Evolutionary conservation across 2,797 vertebrate genomes (phyloP), one percentile per base, ranked within the genome.

Genomic region (Acipenser transmontanus): DNA sequence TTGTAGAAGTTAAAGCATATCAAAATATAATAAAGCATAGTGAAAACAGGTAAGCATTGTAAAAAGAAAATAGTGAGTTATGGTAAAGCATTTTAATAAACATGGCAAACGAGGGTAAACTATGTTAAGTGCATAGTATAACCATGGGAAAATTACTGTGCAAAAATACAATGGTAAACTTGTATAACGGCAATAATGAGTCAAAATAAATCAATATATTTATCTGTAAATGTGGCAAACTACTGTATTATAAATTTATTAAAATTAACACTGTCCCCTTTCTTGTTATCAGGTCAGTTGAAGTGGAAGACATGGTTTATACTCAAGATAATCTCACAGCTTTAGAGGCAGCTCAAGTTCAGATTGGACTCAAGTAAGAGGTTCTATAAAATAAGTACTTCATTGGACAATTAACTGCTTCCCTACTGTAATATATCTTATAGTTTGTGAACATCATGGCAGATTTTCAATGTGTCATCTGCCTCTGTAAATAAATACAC

Each of bases 291-390:
- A 92, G 90, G 71, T 79, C 89, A 70, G 82, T 78, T 73, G 89
- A 87, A 70, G 77, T 66, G 0, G 88, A 90, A 70, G 90, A 91
- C 11, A 1, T 47, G 14, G 34, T 76, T 0, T 89, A 77, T 51
- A 66, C 73, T 47, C 89, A 91, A 74, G 87, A 89, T 50, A 88
- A 89, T 8, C 6, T 62, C 6, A 17, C 77, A 7, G 0, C 65
- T 13, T 52, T 80, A 52, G 88, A 89, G 66, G 74, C 84, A n/a
- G 83, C 85, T 73, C 88, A 90, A 78, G 82, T 91, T 72, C 88
- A 91, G 73, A 75, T 87, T 70, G 86, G 86, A 71, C 81, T 92
- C 67, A 88, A 88, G 91, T 92, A 72, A 64, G 68, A 70, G 34
- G 34, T 34, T 34, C 34, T 34, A 34, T 34, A 34, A 34, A 34